Evolutionary conservation across 2,888 invertebrate genomes (phyloP), one percentile per base, ranked within the genome.

Genomic region (Phengaris arion): DNA sequence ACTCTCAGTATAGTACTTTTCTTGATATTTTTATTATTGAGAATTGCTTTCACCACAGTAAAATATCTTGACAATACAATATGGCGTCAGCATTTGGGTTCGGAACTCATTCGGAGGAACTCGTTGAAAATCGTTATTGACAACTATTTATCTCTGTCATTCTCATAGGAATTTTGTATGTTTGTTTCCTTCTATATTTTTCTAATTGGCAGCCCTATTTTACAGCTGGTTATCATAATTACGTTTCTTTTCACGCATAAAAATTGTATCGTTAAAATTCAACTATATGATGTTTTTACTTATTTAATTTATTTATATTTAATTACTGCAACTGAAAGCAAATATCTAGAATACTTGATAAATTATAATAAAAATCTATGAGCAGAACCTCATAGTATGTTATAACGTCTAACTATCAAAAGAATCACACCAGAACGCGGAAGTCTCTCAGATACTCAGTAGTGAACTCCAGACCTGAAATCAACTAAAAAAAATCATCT

Each of bases 51-150:
- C 82, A 85, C 85, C 85, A 87, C 89, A 12, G 85, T 84, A 86
- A 88, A 77, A 83, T 86, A 88, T 82, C 84, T 86, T 91, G 90
- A 90, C 91, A 91, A 86, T 84, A 89, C 91, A 92, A 92, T 85
- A 92, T 93, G 92, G 92, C 92, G 90, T 83, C 87, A 77, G 64
- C 48, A 68, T 55, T 35, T 51, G 57, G 45, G 68, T 75, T 75
- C 75, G 75, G 57, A 57, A 69, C 55, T 69, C 35, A 69, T 46
- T 54, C 55, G 15, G 68, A 55, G n/a, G 51, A 22, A 13, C 48
- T 64, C 51, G 74, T 59, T 59, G 12, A 64, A 64, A 64, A 72
- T 86, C 88, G 86, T 78, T 54, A 64, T 75, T 70, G 76, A 77
- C 46, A 59, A 85, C 79, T 77, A 2, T 52, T 76, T 84, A 77